Evolutionary conservation across 2,797 vertebrate genomes (phyloP).

Genomic region (Smutsia gigantea): DNA sequence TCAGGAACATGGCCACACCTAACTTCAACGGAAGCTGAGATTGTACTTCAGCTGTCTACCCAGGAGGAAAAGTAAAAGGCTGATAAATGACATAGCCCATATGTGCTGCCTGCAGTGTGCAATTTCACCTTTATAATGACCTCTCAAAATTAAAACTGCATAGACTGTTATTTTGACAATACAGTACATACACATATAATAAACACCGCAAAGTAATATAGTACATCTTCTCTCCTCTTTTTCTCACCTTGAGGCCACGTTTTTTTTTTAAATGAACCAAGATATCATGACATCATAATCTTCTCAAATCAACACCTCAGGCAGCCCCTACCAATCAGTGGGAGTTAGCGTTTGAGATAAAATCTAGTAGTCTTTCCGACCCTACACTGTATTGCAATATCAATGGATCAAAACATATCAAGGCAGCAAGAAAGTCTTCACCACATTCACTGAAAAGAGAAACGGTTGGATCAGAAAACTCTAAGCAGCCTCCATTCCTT

Average conservation of each 20-base stretch:
- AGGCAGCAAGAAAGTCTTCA: background rate
- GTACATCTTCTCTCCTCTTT: background rate
- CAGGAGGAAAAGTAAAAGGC: background rate
- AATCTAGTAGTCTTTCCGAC: background rate
- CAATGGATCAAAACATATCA: background rate
- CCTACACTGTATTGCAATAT: background rate
- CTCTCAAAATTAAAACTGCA: background rate
- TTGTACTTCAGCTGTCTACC: background rate
- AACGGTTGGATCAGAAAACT: background rate
- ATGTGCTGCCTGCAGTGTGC: background rate
- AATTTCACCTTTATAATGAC: background rate
- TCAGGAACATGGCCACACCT: background rate
- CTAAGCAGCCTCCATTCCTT: background rate
- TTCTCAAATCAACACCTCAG: background rate
- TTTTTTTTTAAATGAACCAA: background rate
- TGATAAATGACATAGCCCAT: background rate
- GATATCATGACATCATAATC: background rate
- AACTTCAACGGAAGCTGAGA: background rate
- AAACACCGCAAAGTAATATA: background rate
- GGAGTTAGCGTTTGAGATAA: conserved; percentile 12
- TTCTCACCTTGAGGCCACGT: background rate
- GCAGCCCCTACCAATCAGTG: background rate
- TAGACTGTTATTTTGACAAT: background rate
- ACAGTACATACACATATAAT: background rate
- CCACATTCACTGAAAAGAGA: background rate